Base-by-base conservation (phyloP, 2,113 vertebrate genomes). In the Protobothrops mucrosquamatus region DNA sequence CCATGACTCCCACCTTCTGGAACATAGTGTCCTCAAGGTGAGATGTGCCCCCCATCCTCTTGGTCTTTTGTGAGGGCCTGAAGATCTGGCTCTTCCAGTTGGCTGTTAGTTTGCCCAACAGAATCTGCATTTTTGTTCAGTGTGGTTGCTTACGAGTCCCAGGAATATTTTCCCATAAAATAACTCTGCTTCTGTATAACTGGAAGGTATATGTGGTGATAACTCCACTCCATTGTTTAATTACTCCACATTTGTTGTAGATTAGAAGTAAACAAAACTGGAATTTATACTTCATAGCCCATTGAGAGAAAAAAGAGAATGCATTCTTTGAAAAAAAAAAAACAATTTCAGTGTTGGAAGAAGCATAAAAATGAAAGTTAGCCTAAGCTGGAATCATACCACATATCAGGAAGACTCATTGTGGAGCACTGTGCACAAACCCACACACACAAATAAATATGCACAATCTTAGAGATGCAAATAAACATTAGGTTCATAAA, bases 261-360 rank as follows among this genome's bases (percentile, higher is more conserved):
- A 0, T 0, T 52, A 29, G 39, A 92, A 92, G 81, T 57, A 85
- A 57, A 93, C 93, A 87, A 92, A 94, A 91, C 14, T 56, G 51
- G 6, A 92, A 94, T 93, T 34, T 46, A 64, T 2, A 18, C 89
- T 92, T 87, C 87, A 15, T 92, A 93, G 89, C 43, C 92, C 93
- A 0, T 87, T 3, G 74, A 43, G 43, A 81, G 18, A 20, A 39
- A 88, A 24, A 24, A 48, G 81, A 46, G 54, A 54, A 90, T 14
- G 51, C 48, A 3, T 8, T 94, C 61, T 93, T 90, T 87, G 11
- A 0, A 4, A 14, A 11, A 0, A 46, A 59, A 91, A 94, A 55
- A 20, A 15, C 46, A 89, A 64, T 85, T 92, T 56, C 74, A 43
- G 39, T 93, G 39, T 54, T 94, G 93, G 89, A 96, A 90, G 0